These are phyloP conservation scores for Nasonia giraulti DNA, from an alignment of 1,140 invertebrate genomes.

Conservation along the genomic window DNA sequence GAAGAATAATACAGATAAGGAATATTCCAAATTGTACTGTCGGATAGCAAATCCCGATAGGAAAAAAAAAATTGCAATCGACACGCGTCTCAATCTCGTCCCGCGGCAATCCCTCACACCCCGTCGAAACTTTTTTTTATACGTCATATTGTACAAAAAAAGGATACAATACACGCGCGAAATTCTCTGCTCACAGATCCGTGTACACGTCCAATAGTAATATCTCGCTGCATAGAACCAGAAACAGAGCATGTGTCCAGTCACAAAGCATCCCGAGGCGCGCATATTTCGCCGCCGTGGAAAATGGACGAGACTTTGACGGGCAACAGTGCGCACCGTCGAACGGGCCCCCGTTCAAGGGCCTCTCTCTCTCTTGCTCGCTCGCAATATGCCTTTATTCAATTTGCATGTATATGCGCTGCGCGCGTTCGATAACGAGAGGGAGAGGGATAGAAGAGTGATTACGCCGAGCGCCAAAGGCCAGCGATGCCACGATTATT, in stretches of 20 bases:
- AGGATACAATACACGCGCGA: too few relatives aligned
- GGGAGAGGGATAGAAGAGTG: neutral
- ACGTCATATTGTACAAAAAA: too few relatives aligned
- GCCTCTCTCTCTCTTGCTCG: conserved; percentile 6
- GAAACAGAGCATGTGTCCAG: neutral
- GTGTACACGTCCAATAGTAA: too few relatives aligned
- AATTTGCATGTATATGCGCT: conserved; percentile 36
- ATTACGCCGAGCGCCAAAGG: conserved; percentile 16
- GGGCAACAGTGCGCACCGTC: conserved; percentile 52
- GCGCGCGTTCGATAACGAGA: conserved; percentile 12
- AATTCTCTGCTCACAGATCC: too few relatives aligned
- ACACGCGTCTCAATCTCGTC: too few relatives aligned
- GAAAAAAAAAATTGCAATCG: too few relatives aligned
- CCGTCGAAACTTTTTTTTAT: too few relatives aligned
- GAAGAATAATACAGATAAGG: too few relatives aligned
- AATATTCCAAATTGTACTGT: too few relatives aligned
- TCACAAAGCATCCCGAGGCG: neutral
- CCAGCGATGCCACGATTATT: conserved; percentile 27
- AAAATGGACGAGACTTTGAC: conserved; percentile 45
- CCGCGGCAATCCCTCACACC: too few relatives aligned
- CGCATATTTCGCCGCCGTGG: conserved; percentile 13
- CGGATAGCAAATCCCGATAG: too few relatives aligned
- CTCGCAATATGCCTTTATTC: conserved; percentile 45
- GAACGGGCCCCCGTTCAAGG: neutral
- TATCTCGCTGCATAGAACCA: too few relatives aligned